Conservation (phyloP, 2,113 vertebrate genomes). For the Nesospiza acunhae region DNA sequence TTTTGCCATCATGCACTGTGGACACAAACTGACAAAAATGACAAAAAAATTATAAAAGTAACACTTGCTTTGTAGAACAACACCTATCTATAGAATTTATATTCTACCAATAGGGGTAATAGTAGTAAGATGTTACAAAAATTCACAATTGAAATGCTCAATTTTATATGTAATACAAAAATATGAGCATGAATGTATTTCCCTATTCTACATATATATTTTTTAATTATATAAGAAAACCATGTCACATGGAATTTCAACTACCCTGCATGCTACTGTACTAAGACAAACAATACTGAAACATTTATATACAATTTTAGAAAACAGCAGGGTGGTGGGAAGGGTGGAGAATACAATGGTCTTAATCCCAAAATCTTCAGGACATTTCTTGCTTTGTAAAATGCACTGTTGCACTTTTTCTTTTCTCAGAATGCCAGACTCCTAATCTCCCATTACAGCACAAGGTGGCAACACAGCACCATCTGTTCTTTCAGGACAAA, state of each 20-base stretch:
- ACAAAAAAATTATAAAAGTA: neutral
- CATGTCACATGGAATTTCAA: neutral
- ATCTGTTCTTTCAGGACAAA: neutral
- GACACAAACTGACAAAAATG: neutral
- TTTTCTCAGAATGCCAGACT: neutral
- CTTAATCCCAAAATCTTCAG: neutral
- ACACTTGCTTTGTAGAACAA: neutral
- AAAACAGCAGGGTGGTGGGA: neutral
- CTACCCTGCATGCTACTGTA: neutral
- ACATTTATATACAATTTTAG: neutral
- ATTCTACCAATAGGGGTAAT: neutral
- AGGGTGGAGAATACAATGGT: neutral
- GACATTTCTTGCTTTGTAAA: neutral
- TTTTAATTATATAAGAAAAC: neutral
- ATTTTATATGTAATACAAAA: neutral
- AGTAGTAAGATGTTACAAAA: neutral
- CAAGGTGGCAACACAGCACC: conserved; percentile 60
- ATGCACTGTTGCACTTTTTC: neutral
- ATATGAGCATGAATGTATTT: neutral
- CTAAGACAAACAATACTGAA: neutral
- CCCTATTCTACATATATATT: neutral
- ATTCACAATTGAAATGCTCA: neutral
- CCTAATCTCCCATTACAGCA: conserved; percentile 26
- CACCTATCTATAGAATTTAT: neutral
- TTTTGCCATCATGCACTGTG: neutral